Evolutionary conservation across 2,113 vertebrate genomes (phyloP).

Genomic region (Butorides virescens): DNA sequence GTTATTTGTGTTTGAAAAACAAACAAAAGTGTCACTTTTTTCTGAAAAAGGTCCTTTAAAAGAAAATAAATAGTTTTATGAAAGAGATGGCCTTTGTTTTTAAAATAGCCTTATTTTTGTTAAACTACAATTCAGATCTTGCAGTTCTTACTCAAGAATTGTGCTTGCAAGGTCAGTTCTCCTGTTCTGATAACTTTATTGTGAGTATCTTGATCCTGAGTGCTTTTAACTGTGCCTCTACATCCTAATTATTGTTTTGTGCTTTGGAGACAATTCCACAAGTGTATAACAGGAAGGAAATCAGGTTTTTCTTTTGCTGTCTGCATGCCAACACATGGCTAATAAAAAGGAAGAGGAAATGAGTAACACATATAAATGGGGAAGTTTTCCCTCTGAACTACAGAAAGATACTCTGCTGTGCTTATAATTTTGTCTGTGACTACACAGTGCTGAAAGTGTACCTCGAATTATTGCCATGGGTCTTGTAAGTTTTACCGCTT

Average conservation of each 20-base stretch:
- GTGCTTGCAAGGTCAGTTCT: background rate
- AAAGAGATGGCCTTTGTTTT: background rate
- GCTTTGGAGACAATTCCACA: constrained; percentile 12
- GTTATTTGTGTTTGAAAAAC: background rate
- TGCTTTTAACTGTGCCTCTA: constrained; percentile 15
- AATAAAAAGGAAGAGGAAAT: constrained; percentile 65
- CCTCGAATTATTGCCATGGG: background rate
- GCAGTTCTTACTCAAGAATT: background rate
- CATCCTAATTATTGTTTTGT: constrained; percentile 40
- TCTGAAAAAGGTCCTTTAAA: background rate
- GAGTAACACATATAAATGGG: constrained; percentile 27
- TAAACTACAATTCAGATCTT: background rate
- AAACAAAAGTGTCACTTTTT: background rate
- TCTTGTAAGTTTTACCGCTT: background rate
- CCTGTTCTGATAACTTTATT: background rate
- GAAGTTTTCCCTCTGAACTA: constrained; percentile 10
- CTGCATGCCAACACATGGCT: background rate
- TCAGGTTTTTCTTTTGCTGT: constrained; percentile 40
- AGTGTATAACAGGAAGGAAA: constrained; percentile 56
- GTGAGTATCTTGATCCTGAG: background rate
- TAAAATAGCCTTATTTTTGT: background rate
- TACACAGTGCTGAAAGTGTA: background rate
- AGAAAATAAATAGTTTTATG: background rate
- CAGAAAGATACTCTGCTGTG: background rate
- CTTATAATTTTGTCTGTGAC: background rate